Evolutionary conservation across 2,113 vertebrate species (phyloP).

Genomic region (Lepisosteus oculatus): DNA sequence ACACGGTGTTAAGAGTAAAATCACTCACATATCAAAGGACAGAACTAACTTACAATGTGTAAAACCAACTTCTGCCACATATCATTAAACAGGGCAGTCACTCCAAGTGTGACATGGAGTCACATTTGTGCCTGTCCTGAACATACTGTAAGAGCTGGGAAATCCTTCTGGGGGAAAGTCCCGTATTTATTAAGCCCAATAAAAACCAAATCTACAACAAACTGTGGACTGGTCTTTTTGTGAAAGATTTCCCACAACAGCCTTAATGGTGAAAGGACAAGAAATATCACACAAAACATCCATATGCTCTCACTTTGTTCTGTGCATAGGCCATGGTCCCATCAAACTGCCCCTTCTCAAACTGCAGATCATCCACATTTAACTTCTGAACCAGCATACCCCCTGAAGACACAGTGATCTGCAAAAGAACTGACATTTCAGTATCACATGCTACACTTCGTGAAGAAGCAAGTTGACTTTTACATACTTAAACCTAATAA

Average conservation of each 20-base stretch:
- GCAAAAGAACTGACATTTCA: conserved; percentile 10
- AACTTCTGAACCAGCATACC: conserved; percentile 85
- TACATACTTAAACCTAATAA: too few relatives aligned
- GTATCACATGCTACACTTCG: neutral
- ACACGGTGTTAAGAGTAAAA: too few relatives aligned
- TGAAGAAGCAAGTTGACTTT: too few relatives aligned
- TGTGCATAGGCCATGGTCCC: conserved; percentile 82
- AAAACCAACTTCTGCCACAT: too few relatives aligned
- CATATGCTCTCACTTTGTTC: conserved; percentile 71
- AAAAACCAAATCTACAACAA: neutral
- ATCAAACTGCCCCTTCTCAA: conserved; percentile 70
- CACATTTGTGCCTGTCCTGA: too few relatives aligned
- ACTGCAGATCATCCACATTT: conserved; percentile 74
- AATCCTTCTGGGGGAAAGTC: neutral
- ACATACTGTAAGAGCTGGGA: too few relatives aligned
- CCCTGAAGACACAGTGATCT: conserved; percentile 83
- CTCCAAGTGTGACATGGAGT: too few relatives aligned
- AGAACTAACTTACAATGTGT: too few relatives aligned
- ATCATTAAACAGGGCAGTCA: neutral
- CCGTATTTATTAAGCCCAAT: neutral
- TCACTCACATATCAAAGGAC: too few relatives aligned
- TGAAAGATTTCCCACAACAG: too few relatives aligned
- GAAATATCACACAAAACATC: neutral
- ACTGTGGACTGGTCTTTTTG: too few relatives aligned
- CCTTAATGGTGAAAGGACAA: neutral